Conservation (phyloP, 2,888 invertebrate genomes). For the Globia sparganii region DNA sequence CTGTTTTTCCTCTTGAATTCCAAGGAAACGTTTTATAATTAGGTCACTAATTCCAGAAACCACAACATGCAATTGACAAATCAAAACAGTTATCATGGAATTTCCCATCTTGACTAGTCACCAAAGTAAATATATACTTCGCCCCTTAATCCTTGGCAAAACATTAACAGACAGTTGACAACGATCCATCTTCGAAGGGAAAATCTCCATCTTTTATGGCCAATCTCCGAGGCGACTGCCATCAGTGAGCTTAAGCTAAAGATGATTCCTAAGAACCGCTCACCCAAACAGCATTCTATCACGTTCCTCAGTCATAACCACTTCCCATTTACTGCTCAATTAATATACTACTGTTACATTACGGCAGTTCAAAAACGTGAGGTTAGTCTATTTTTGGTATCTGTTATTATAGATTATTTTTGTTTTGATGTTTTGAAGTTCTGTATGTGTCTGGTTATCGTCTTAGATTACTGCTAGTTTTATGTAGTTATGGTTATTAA, state of each 20-base stretch:
- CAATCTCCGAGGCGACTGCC: slow-evolving; percentile 7
- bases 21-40: slow-evolving; percentile 12
- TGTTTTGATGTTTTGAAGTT: slow-evolving; percentile 58
- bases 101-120: slow-evolving; percentile 4
- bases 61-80: slow-evolving; percentile 13
- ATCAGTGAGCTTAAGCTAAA: slow-evolving; percentile 21
- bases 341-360: slow-evolving; percentile 57
- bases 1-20: background rate
- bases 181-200: slow-evolving; percentile 15
- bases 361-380: slow-evolving; percentile 54
- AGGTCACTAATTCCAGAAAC: slow-evolving; percentile 14
- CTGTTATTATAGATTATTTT: slow-evolving; percentile 52
- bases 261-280: slow-evolving; percentile 40
- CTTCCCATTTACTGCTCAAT: slow-evolving; percentile 62
- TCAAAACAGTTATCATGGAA: slow-evolving; percentile 14
- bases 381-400: slow-evolving; percentile 55
- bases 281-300: slow-evolving; percentile 58
- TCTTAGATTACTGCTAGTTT: slow-evolving; percentile 55
- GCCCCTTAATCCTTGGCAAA: slow-evolving; percentile 2
- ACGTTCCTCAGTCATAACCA: slow-evolving; percentile 53
- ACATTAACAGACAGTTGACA: slow-evolving; percentile 22
- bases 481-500: slow-evolving; percentile 37
- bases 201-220: slow-evolving; percentile 39
- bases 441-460: slow-evolving; percentile 54
- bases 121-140: slow-evolving; percentile 9